Percentiles rank a stretch among this genome's conserved stretches.
These are phyloP conservation scores for Microtus oregoni DNA, from an alignment of 2,113 vertebrate genomes.

Conservation along the genomic window DNA sequence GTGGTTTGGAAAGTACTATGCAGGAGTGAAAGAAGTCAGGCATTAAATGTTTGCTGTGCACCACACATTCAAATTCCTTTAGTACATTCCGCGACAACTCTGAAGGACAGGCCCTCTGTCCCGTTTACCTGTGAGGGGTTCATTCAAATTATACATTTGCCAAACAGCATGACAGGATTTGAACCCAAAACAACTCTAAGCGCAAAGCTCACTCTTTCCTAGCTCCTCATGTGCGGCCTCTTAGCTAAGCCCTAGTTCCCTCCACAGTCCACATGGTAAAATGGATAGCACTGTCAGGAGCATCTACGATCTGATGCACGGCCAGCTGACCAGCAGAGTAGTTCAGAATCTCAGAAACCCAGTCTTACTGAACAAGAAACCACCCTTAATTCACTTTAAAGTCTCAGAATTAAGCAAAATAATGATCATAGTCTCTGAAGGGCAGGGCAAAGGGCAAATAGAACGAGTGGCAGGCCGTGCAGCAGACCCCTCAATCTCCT, in stretches of 20 bases:
- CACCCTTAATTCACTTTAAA: background rate
- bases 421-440: background rate
- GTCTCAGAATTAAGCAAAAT: slow-evolving; percentile 28
- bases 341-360: background rate
- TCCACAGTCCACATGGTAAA: background rate
- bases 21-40: background rate
- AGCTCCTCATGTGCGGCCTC: background rate
- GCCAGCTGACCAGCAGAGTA: background rate
- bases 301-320: background rate
- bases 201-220: background rate
- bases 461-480: background rate
- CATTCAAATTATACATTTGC: background rate
- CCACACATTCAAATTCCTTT: background rate
- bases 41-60: background rate
- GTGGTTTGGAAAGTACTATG: background rate
- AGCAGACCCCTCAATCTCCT: background rate
- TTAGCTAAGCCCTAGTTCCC: background rate
- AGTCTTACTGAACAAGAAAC: background rate
- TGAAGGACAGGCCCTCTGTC: background rate
- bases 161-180: background rate
- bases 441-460: background rate
- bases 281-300: background rate
- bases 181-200: background rate
- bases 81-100: background rate
- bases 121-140: background rate